Evolutionary conservation across 1,140 invertebrate species (phyloP).

Genomic region (Tyrophagus putrescentiae): DNA sequence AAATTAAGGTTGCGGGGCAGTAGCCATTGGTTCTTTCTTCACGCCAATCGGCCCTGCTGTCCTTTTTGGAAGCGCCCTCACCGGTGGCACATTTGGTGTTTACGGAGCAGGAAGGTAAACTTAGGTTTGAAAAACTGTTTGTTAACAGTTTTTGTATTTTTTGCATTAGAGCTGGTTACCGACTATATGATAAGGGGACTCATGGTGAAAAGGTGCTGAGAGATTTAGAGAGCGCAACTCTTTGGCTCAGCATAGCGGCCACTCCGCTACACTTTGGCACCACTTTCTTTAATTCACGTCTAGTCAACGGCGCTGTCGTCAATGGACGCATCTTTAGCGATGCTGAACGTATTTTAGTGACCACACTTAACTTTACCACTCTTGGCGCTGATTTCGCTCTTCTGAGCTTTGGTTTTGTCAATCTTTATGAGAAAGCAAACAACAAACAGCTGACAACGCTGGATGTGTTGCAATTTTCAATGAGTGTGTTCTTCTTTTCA

Average conservation of each 20-base stretch:
- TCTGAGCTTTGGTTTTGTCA: constrained; percentile 2
- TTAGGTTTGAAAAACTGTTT: too few relatives aligned
- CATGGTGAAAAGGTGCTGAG: neutral
- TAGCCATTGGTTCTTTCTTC: neutral
- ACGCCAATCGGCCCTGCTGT: constrained; percentile 5
- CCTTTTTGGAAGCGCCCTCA: neutral
- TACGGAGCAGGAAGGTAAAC: constrained; percentile 5
- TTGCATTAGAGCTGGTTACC: neutral
- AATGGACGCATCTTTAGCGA: constrained; percentile 6
- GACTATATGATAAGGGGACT: neutral
- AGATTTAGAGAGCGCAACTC: neutral
- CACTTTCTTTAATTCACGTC: neutral
- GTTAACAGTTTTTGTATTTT: too few relatives aligned
- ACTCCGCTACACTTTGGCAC: neutral
- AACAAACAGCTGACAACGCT: neutral
- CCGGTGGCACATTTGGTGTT: neutral
- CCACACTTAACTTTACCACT: neutral
- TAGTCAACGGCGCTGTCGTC: neutral
- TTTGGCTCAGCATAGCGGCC: constrained; percentile 12
- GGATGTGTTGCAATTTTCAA: constrained; percentile 12
- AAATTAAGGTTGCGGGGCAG: neutral
- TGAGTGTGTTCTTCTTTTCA: constrained; percentile 10
- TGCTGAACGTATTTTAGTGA: constrained; percentile 5
- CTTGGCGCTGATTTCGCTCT: neutral
- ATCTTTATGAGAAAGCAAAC: constrained; percentile 4